phyloP scores from a whole-genome alignment of 1,140 invertebrate genomes.

The Metopolophium dirhodum region DNA sequence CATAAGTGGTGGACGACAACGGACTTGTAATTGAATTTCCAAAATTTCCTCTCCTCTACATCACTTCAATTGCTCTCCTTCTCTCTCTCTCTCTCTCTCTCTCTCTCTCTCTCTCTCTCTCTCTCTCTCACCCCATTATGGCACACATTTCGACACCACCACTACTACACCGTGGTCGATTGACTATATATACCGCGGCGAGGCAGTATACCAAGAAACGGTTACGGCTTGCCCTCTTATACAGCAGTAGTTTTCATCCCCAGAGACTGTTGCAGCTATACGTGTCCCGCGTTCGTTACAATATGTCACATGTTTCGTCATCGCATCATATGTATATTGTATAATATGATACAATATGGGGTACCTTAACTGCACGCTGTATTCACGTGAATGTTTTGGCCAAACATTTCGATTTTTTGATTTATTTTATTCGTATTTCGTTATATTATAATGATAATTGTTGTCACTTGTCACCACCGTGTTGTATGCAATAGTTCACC shows the following conservation, averaged over 20 bases:
- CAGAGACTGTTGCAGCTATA: background rate
- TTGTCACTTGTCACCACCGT: background rate
- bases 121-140: background rate
- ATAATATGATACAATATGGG: background rate
- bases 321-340: background rate
- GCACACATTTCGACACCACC: conserved; percentile 6
- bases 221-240: background rate
- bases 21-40: conserved; percentile 55
- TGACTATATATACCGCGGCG: background rate
- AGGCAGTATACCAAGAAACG: background rate
- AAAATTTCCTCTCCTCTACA: background rate
- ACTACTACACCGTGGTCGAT: background rate
- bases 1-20: conserved; percentile 53
- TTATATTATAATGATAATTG: background rate
- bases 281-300: background rate
- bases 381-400: background rate
- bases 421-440: background rate
- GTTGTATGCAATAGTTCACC: background rate
- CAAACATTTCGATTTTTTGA: background rate
- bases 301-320: background rate
- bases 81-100: background rate
- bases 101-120: background rate
- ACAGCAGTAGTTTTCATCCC: background rate
- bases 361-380: background rate
- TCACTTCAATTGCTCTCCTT: background rate